Conservation (phyloP, 2,113 vertebrate genomes). For the Tiliqua scincoides region DNA sequence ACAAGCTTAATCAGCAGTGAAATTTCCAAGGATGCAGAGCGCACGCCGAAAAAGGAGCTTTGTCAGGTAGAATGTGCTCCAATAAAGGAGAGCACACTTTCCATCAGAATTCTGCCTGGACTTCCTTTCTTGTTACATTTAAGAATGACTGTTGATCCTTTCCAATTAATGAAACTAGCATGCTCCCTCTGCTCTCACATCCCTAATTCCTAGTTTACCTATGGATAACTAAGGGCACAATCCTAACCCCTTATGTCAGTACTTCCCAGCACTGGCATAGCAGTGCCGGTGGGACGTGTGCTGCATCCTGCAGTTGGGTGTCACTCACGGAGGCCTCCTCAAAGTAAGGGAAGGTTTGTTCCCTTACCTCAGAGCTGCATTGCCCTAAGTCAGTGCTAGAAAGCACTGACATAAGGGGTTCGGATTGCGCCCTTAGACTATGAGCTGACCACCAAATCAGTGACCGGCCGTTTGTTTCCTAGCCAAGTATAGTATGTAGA, state of each 20-base stretch:
- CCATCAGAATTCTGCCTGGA: not conserved
- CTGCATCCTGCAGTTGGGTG: no score
- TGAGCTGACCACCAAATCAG: not conserved
- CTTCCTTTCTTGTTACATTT: not conserved
- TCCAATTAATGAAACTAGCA: not conserved
- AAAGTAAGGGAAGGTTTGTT: no score
- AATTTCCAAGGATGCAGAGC: constrained; percentile 46
- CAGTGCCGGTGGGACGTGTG: no score
- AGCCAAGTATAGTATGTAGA: not conserved
- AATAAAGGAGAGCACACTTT: constrained; percentile 3
- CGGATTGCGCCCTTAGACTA: no score
- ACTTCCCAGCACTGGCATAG: no score
- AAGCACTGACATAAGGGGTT: no score
- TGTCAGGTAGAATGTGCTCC: constrained; percentile 26
- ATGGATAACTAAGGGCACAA: not conserved
- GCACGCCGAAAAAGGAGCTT: not conserved
- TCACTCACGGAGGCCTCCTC: no score
- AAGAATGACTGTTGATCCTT: constrained; percentile 5
- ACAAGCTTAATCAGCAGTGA: constrained; percentile 59
- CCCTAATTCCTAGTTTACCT: not conserved
- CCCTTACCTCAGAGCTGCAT: no score
- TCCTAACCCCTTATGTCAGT: no score
- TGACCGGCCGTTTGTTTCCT: not conserved
- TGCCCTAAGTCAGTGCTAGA: no score
- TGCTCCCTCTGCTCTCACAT: not conserved